These are phyloP conservation scores for Sebastes itinus DNA, from an alignment of 2,797 vertebrate genomes.

Conservation along the genomic window DNA sequence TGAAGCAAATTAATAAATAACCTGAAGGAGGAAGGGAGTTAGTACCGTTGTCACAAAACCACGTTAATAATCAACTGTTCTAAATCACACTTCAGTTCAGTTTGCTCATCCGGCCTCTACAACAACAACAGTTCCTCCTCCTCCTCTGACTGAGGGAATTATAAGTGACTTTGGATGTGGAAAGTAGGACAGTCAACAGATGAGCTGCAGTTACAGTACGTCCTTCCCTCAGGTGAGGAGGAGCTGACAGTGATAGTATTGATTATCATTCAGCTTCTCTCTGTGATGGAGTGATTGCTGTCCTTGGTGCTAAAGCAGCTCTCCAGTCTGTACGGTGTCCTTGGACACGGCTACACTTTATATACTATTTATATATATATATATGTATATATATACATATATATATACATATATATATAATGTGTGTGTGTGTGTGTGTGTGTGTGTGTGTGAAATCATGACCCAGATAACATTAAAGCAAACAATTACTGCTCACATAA, in stretches of 20 bases:
- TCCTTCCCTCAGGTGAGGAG: conserved; percentile 49
- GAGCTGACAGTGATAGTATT: conserved; percentile 49
- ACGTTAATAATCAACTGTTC: background rate
- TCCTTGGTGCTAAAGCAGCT: background rate
- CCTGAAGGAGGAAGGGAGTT: background rate
- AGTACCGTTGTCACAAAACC: background rate
- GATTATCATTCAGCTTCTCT: conserved; percentile 40
- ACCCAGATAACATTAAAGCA: background rate
- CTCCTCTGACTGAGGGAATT: background rate
- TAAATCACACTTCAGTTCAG: background rate
- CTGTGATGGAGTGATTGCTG: conserved; percentile 14
- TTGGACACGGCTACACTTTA: conserved; percentile 4
- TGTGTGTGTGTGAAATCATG: background rate
- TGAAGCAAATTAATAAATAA: background rate
- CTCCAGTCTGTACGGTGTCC: conserved; percentile 2
- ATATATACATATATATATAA: too few species aligned
- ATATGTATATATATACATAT: accelerated
- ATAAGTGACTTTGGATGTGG: conserved; percentile 10
- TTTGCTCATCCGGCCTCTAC: background rate
- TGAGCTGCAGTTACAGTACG: conserved; percentile 19
- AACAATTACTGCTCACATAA: background rate
- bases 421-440: background rate
- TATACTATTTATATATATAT: background rate
- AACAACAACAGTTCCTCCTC: background rate
- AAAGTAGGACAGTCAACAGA: conserved; percentile 40